phyloP scores from a whole-genome alignment of 2,113 vertebrate species.

The Tautogolabrus adspersus region DNA sequence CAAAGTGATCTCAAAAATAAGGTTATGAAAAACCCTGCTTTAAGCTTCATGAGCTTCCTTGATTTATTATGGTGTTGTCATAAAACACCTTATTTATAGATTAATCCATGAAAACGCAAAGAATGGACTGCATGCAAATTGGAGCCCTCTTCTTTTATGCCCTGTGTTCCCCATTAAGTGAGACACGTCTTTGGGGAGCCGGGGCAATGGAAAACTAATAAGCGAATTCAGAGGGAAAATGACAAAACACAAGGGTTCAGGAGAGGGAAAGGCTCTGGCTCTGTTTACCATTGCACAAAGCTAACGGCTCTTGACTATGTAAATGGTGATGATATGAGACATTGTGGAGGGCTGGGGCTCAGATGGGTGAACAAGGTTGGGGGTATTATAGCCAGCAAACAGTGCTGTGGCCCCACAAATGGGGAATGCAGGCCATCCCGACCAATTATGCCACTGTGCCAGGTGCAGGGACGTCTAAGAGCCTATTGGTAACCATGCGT shows the following conservation, averaged over 20 bases:
- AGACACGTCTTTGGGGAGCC: conserved; percentile 61
- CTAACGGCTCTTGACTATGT: conserved; percentile 88
- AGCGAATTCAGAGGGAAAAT: conserved; percentile 73
- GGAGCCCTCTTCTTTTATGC: conserved; percentile 58
- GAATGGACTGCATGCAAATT: conserved; percentile 63
- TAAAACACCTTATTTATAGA: conserved; percentile 27
- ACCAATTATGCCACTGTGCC: conserved; percentile 86
- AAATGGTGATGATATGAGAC: conserved; percentile 85
- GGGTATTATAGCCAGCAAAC: conserved; percentile 81
- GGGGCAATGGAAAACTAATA: conserved; percentile 74
- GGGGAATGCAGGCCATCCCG: conserved; percentile 75
- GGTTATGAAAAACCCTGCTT: not conserved
- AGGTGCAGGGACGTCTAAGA: conserved; percentile 85
- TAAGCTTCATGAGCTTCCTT: conserved; percentile 6
- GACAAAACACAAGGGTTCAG: conserved; percentile 68
- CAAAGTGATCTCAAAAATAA: too few species aligned
- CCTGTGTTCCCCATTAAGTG: conserved; percentile 61
- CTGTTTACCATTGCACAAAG: conserved; percentile 83
- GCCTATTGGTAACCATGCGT: conserved; percentile 83
- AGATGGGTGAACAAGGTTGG: conserved; percentile 83
- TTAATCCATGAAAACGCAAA: conserved; percentile 39
- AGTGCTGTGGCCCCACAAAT: conserved; percentile 77
- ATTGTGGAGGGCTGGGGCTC: conserved; percentile 82
- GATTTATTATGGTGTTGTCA: not conserved
- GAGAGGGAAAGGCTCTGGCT: conserved; percentile 76